These are phyloP conservation scores for Tragelaphus buxtoni DNA, from an alignment of 2,113 vertebrate genomes.

Conservation along the genomic window DNA sequence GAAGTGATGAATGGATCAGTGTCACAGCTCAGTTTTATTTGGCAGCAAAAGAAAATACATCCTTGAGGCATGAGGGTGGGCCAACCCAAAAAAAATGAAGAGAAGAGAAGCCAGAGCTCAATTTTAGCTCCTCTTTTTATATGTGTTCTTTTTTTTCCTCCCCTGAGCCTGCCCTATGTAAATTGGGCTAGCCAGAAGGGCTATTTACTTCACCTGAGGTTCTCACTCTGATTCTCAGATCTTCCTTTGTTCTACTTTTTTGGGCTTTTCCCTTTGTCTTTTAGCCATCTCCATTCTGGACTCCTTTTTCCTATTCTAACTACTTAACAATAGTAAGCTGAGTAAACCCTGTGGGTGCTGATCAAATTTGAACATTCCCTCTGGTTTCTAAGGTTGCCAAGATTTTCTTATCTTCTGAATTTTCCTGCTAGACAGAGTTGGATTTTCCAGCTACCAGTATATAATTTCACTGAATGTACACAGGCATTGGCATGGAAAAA, in stretches of 20 bases:
- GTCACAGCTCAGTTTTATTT: not conserved
- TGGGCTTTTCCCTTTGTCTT: not conserved
- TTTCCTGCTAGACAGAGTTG: not conserved
- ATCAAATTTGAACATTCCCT: not conserved
- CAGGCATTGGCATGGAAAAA: not conserved
- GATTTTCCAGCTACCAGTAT: not conserved
- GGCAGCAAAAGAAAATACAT: not conserved
- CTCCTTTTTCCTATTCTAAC: not conserved
- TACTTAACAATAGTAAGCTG: not conserved
- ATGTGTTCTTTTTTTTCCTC: too few species aligned
- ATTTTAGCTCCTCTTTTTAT: not conserved
- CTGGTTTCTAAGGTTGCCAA: not conserved
- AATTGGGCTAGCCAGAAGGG: not conserved
- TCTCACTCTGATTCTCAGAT: not conserved
- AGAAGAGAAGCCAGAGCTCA: not conserved
- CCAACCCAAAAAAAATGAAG: not conserved
- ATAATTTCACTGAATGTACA: not conserved
- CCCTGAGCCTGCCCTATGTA: not conserved
- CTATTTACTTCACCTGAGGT: not conserved
- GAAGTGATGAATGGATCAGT: not conserved
- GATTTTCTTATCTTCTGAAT: not conserved
- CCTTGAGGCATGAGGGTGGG: not conserved
- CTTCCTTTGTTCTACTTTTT: not conserved
- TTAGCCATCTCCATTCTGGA: not conserved
- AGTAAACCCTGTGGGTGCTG: not conserved